Conservation (phyloP, 2,797 vertebrate genomes). For the Margarornis squamiger region DNA sequence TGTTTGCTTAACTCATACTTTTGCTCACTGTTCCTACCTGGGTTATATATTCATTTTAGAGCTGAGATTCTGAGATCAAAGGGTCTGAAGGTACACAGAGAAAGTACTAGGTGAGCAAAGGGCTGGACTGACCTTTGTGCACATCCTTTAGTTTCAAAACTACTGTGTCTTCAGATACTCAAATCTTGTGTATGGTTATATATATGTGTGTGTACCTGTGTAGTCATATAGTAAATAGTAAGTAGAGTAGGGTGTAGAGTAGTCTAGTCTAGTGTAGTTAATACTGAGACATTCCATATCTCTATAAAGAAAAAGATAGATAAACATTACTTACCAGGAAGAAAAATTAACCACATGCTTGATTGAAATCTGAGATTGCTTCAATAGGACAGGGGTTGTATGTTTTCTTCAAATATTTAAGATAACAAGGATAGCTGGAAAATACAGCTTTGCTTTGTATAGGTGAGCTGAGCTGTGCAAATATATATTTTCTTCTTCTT, state of each 20-base stretch:
- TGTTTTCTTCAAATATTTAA: neutral
- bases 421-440: neutral
- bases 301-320: neutral
- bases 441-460: neutral
- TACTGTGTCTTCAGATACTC: neutral
- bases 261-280: neutral
- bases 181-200: neutral
- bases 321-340: neutral
- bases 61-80: constrained; percentile 72
- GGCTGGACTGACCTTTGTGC: constrained; percentile 24
- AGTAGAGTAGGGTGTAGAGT: neutral
- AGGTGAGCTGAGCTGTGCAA: neutral
- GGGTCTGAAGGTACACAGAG: constrained; percentile 35
- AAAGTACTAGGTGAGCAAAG: constrained; percentile 36
- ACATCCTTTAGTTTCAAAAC: constrained; percentile 60
- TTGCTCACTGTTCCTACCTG: constrained; percentile 63
- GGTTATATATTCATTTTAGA: constrained; percentile 58
- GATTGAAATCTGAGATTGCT: neutral
- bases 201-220: neutral
- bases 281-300: neutral
- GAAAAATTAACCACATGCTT: neutral
- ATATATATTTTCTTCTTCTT: neutral
- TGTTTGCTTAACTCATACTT: constrained; percentile 71
- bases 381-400: neutral
- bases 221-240: neutral